Conservation (phyloP, 2,113 vertebrate genomes). For the Upupa epops region DNA sequence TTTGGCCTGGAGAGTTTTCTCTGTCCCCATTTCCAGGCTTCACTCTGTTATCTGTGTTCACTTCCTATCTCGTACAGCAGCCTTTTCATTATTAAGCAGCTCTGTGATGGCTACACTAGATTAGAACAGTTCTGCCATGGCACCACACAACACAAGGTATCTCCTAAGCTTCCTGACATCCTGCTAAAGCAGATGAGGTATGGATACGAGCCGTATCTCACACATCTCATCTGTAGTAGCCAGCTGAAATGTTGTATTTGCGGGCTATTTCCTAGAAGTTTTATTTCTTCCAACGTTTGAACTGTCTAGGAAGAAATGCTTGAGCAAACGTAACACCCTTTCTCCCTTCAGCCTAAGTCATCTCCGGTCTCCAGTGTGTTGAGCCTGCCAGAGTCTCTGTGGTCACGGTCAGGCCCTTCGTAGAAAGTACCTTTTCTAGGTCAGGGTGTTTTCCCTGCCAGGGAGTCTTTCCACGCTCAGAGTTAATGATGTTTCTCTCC, state of each 20-base stretch:
- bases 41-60: slow-evolving; percentile 5
- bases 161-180: neutral
- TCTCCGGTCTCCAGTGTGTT: too few species aligned
- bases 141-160: neutral
- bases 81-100: slow-evolving; percentile 29
- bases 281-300: too few species aligned
- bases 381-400: too few species aligned
- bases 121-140: neutral
- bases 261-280: neutral
- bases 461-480: neutral
- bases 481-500: slow-evolving; percentile 54
- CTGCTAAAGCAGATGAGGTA: neutral
- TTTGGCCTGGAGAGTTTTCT: slow-evolving; percentile 44
- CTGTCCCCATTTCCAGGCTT: slow-evolving; percentile 26
- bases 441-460: neutral
- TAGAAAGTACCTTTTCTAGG: neutral
- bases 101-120: neutral
- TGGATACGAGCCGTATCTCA: neutral
- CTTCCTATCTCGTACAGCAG: slow-evolving; percentile 29
- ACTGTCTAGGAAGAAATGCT: too few species aligned
- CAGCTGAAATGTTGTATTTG: neutral
- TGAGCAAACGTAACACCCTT: too few species aligned
- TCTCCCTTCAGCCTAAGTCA: too few species aligned
- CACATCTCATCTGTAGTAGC: neutral
- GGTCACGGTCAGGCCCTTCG: neutral